Percentiles rank a stretch among this genome's conserved stretches.
Conservation (phyloP, 2,797 vertebrate species). For the Anguilla anguilla region DNA sequence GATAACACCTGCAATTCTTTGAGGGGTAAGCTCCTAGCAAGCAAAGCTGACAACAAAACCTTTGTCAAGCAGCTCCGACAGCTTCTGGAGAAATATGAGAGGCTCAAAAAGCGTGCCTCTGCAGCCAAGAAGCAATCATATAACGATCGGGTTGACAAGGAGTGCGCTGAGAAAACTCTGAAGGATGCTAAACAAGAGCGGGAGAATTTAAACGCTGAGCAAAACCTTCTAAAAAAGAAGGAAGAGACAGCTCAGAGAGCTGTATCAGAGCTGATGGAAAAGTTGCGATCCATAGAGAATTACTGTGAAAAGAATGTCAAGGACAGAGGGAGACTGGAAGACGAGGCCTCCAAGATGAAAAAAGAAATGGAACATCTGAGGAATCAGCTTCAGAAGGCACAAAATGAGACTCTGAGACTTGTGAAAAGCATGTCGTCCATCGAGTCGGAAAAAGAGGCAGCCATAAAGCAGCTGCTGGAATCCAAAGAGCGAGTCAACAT, state of each 20-base stretch:
- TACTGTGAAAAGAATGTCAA: conserved; percentile 29
- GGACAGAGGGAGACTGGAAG: conserved; percentile 33
- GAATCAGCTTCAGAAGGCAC: conserved; percentile 32
- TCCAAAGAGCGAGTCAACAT: conserved; percentile 32
- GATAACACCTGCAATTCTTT: conserved; percentile 31
- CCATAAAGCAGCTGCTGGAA: conserved; percentile 26
- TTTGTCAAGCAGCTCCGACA: conserved; percentile 40
- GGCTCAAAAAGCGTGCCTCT: conserved; percentile 38
- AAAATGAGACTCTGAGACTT: conserved; percentile 41
- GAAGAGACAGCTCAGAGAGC: conserved; percentile 33
- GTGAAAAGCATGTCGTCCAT: conserved; percentile 13
- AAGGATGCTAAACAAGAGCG: conserved; percentile 33
- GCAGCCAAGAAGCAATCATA: conserved; percentile 35
- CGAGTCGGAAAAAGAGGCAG: conserved; percentile 35
- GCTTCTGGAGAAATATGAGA: conserved; percentile 50
- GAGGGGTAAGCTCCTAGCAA: conserved; percentile 7
- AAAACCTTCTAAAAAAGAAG: conserved; percentile 38
- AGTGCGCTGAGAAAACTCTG: conserved; percentile 36
- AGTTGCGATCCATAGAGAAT: conserved; percentile 35
- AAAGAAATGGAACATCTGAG: conserved; percentile 35
- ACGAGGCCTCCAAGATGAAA: conserved; percentile 31
- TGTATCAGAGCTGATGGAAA: conserved; percentile 20
- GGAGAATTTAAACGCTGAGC: conserved; percentile 39
- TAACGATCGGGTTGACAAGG: conserved; percentile 35
- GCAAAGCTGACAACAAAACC: conserved; percentile 9